These are phyloP conservation scores for Sus scrofa DNA, from an alignment of 2,113 vertebrate genomes.

Conservation along the genomic window DNA sequence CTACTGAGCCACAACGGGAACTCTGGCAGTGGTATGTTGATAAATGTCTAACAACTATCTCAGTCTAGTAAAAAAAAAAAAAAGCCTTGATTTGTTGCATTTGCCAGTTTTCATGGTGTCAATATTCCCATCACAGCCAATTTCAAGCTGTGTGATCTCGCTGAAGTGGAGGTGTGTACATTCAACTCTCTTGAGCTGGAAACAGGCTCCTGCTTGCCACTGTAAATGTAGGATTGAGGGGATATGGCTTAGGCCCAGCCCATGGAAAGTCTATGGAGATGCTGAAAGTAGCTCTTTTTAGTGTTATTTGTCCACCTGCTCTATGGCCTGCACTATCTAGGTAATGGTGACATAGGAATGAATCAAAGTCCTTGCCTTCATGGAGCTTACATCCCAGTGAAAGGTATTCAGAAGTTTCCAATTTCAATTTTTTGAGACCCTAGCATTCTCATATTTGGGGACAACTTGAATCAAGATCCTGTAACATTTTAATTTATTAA, in stretches of 20 bases:
- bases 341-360: background rate
- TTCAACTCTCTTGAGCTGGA: background rate
- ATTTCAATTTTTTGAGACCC: background rate
- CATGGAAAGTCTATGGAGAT: background rate
- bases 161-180: background rate
- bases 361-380: background rate
- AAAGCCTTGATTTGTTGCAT: background rate
- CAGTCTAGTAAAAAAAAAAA: background rate
- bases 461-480: background rate
- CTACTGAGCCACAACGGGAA: too few species aligned
- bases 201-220: background rate
- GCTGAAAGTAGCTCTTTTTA: background rate
- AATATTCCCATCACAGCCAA: background rate
- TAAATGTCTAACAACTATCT: background rate
- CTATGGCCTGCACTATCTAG: background rate
- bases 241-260: background rate
- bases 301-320: background rate
- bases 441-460: conserved; percentile 7
- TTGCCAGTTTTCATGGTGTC: background rate
- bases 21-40: background rate
- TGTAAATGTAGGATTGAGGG: background rate
- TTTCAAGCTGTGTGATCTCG: background rate
- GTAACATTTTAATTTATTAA: background rate
- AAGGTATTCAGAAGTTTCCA: background rate
- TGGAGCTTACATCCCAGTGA: background rate